phyloP scores from a whole-genome alignment of 2,113 vertebrate species.

The Phocoena sinus region DNA sequence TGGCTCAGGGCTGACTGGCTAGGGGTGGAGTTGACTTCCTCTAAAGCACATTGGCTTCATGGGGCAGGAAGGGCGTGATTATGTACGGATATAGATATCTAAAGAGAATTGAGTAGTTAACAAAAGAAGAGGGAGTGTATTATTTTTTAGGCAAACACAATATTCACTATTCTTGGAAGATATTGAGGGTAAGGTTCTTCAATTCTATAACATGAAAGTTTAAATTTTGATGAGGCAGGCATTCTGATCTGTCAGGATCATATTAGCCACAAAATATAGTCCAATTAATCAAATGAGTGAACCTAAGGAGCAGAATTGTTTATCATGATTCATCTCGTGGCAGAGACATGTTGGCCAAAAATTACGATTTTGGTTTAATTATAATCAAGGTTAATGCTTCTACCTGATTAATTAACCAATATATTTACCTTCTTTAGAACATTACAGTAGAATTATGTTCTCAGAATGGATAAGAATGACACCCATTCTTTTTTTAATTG shows the following conservation, averaged over 20 bases:
- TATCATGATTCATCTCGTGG: not conserved
- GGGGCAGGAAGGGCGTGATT: not conserved
- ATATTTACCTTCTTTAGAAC: constrained; percentile 44
- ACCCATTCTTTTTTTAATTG: not conserved
- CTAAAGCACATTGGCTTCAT: not conserved
- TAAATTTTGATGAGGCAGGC: not conserved
- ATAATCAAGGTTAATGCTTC: constrained; percentile 5
- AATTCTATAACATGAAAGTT: not conserved
- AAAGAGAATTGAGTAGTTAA: not conserved
- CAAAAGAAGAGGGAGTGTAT: not conserved
- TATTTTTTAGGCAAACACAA: constrained; percentile 3
- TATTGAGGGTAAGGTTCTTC: not conserved
- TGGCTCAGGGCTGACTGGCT: not conserved
- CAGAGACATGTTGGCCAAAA: not conserved
- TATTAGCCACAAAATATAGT: not conserved
- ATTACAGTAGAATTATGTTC: not conserved
- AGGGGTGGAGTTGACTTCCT: not conserved
- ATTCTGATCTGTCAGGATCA: constrained; percentile 2
- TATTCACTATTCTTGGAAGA: not conserved
- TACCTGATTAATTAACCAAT: constrained; percentile 4
- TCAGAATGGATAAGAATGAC: not conserved
- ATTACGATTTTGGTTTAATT: constrained; percentile 25
- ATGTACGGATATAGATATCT: not conserved
- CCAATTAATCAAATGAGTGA: not conserved
- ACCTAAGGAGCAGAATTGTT: not conserved